Conservation (phyloP, 2,113 vertebrate species). For the Suricata suricatta region DNA sequence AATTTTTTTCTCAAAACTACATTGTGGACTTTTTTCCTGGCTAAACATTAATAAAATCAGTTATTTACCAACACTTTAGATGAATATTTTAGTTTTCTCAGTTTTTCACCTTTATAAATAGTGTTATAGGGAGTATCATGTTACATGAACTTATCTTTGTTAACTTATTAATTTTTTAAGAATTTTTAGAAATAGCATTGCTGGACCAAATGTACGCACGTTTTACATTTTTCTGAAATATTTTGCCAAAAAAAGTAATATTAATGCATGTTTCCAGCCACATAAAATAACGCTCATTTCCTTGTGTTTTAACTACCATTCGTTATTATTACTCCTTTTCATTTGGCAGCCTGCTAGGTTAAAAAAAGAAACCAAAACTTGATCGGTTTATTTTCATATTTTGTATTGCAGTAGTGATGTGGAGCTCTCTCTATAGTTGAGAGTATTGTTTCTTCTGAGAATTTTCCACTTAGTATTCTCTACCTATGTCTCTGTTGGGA, state of each 20-base stretch:
- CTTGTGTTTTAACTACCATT: fast-evolving
- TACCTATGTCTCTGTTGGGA: background rate
- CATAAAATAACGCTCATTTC: background rate
- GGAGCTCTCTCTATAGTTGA: background rate
- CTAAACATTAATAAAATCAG: background rate
- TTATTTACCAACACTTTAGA: background rate
- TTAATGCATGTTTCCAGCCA: background rate
- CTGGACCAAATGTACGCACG: background rate
- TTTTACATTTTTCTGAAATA: background rate
- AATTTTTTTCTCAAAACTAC: background rate
- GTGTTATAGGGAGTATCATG: background rate
- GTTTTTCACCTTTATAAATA: background rate
- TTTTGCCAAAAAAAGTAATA: background rate
- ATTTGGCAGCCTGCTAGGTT: background rate
- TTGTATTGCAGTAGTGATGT: background rate
- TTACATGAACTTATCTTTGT: background rate
- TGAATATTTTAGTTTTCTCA: background rate
- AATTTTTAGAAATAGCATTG: background rate
- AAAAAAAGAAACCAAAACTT: background rate
- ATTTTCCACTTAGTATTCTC: background rate
- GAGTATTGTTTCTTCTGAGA: background rate
- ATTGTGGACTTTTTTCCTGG: background rate
- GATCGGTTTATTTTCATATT: background rate
- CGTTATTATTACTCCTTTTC: background rate
- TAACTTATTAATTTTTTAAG: background rate